These are phyloP conservation scores for Aurelia sp. DNA, from an alignment of 30 jellyfish, hydroid and myxozoan species.

Conservation along the genomic window DNA sequence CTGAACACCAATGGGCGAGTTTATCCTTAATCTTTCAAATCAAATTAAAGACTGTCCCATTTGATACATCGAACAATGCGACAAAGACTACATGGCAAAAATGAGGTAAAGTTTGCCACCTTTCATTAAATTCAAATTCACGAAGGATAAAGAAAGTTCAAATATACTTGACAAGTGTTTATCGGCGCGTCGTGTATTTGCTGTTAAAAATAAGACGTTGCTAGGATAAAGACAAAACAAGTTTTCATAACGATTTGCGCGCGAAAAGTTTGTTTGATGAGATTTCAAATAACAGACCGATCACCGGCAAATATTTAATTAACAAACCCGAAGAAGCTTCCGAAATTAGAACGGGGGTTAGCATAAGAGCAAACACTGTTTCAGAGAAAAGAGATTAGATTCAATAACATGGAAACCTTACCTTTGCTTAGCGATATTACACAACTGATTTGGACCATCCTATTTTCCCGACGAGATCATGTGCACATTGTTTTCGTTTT, in stretches of 20 bases:
- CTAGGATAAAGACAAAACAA: neutral
- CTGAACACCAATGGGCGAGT: neutral
- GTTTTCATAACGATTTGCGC: conserved; percentile 46
- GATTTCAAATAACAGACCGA: neutral
- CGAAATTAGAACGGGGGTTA: conserved; percentile 21
- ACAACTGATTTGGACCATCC: too few species aligned
- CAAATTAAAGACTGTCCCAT: neutral
- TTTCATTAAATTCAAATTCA: neutral
- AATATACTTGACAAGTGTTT: conserved; percentile 2
- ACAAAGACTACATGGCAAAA: neutral
- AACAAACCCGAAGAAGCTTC: conserved; percentile 11
- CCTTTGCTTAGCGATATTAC: neutral
- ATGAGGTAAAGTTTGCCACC: neutral
- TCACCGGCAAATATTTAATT: conserved; percentile 8
- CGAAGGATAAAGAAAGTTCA: conserved; percentile 4
- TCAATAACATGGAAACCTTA: neutral
- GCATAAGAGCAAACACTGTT: neutral
- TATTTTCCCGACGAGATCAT: too few species aligned
- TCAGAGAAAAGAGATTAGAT: neutral
- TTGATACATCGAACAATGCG: neutral
- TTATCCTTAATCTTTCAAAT: neutral
- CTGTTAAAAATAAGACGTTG: conserved; percentile 27
- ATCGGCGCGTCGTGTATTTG: neutral
- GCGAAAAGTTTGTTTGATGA: conserved; percentile 54
- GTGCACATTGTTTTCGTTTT: too few species aligned